Base-by-base conservation (phyloP, 2,113 vertebrate species). In the Naja naja region DNA sequence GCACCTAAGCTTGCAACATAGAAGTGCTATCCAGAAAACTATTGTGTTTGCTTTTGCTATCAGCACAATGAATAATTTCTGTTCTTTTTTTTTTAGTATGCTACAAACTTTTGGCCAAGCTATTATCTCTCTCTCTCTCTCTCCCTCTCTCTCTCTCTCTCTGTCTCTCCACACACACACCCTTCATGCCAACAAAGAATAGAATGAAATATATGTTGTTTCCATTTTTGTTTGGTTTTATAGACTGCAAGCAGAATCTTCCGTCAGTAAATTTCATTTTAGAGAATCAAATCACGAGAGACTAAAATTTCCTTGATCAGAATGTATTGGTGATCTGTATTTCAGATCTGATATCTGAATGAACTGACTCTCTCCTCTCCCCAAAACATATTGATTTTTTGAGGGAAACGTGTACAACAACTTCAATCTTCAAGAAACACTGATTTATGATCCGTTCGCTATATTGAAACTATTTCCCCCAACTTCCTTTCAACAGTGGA, bases 201-300 rank as follows among this genome's bases (percentile, higher is more conserved):
- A 86, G 90, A 93, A 92, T 4, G 0, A 0, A 89, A 52, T 25
- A 27, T n/a, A n/a, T n/a, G 11, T 69, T 69, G 4, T 69, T 69
- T 69, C 60, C 4, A 16, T 34, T 74, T 34, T 34, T 34, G 30
- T 74, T 74, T 34, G 64, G 64, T 45, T 91, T 89, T 89, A 43
- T 74, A 25, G 0, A 16, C 69, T 5, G 39, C 4, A 88, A 25
- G 94, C 90, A 94, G 1, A 1, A 0, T 54, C 3, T 90, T 89
- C 45, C 89, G 20, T 87, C 49, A 89, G 47, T 27, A 94, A 91
- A 54, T 56, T 39, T 49, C 49, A 91, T 5, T 18, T n/a, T 86
- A 74, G 43, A 9, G 3, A 93, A 69, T 4, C 0, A 94, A 95
- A 93, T 52, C 49, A 95, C 53, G n/a, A 27, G 43, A 16, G 11